A percentile compares a stretch with the other conserved stretches of the same genome.
Evolutionary conservation across 2,797 vertebrate genomes (phyloP).

Genomic region (Hozukius guyotensis): DNA sequence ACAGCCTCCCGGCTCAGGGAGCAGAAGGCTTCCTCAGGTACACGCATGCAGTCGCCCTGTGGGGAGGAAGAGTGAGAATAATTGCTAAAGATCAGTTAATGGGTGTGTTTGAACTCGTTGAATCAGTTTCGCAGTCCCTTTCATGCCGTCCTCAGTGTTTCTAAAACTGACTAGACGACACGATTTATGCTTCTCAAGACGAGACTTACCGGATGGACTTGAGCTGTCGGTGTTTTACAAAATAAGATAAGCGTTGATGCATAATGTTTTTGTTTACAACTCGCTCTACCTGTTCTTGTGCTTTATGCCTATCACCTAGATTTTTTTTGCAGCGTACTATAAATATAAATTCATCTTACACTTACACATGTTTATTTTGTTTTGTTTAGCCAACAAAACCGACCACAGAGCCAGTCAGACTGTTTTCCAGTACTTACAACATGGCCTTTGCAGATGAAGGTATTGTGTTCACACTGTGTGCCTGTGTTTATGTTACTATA

Average conservation of each 20-base stretch:
- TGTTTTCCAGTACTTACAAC: conserved; percentile 61
- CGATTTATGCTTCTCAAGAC: conserved; percentile 5
- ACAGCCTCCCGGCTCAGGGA: conserved; percentile 64
- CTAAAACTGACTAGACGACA: conserved; percentile 3
- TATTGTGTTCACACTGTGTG: conserved; percentile 56
- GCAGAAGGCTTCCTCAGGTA: conserved; percentile 73
- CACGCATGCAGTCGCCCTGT: conserved; percentile 33
- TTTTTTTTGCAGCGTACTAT: not conserved
- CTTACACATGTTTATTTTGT: not conserved
- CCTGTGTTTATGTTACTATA: not conserved
- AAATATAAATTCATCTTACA: not conserved
- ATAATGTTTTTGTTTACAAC: conserved; percentile 17
- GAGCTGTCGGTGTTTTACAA: conserved; percentile 20
- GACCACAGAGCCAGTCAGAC: conserved; percentile 69
- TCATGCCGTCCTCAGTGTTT: conserved; percentile 8
- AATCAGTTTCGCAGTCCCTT: conserved; percentile 36
- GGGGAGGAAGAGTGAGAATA: conserved; percentile 29
- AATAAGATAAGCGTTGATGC: not conserved
- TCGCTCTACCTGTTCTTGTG: not conserved
- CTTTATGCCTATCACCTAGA: not conserved
- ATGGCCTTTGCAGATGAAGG: conserved; percentile 81
- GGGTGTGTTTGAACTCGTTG: conserved; percentile 59
- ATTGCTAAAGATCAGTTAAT: conserved; percentile 41
- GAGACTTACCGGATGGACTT: conserved; percentile 36
- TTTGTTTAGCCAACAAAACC: conserved; percentile 65